These are phyloP conservation scores for Tortrix viridana DNA, from an alignment of 2,888 invertebrate genomes.

Conservation along the genomic window DNA sequence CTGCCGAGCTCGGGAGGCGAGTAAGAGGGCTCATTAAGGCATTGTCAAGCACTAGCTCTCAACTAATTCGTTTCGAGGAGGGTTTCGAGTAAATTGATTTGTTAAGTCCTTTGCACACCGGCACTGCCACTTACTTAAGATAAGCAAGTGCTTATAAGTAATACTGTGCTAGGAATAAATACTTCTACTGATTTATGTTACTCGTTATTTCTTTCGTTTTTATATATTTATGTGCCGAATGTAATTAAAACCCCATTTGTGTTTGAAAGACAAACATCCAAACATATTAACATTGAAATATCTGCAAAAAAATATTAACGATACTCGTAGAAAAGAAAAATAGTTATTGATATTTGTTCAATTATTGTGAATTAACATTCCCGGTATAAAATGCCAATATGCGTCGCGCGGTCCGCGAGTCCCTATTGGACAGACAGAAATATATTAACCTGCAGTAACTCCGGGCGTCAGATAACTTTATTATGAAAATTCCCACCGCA, in stretches of 20 bases:
- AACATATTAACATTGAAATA: too few relatives aligned
- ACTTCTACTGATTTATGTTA: too few relatives aligned
- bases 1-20: constrained; percentile 9
- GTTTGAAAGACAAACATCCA: too few relatives aligned
- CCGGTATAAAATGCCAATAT: background rate
- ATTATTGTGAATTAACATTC: too few relatives aligned
- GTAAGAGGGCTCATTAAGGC: constrained; percentile 20
- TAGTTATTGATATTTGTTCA: too few relatives aligned
- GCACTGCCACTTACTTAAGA: background rate
- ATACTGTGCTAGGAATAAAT: too few relatives aligned
- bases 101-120: background rate
- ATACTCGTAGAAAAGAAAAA: too few relatives aligned
- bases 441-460: background rate
- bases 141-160: background rate
- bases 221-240: too few relatives aligned
- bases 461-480: background rate
- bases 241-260: too few relatives aligned
- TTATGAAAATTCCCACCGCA: background rate
- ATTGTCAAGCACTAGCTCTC: constrained; percentile 1
- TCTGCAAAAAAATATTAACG: too few relatives aligned
- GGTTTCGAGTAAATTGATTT: background rate
- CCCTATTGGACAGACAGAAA: background rate
- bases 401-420: background rate
- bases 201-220: too few relatives aligned
- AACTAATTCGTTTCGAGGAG: constrained; percentile 7